phyloP scores from a whole-genome alignment of 2,888 invertebrate genomes.

The Sphaerophoria taeniata region DNA sequence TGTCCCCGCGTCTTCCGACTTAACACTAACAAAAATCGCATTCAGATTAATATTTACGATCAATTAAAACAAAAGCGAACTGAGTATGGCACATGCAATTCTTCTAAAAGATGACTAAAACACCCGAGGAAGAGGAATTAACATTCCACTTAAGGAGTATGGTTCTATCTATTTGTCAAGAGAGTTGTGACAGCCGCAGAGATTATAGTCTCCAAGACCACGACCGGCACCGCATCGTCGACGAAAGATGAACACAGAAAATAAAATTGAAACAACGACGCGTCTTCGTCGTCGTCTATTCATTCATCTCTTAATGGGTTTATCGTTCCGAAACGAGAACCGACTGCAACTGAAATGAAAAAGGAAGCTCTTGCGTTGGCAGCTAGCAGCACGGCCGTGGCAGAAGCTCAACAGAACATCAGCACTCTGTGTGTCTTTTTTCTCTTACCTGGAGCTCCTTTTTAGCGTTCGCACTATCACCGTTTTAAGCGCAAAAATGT shows the following conservation, averaged over 20 bases:
- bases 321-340: conserved; percentile 59
- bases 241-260: background rate
- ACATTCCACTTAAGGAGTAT: conserved; percentile 57
- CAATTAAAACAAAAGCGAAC: conserved; percentile 41
- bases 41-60: conserved; percentile 55
- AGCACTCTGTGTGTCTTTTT: conserved; percentile 8
- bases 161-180: conserved; percentile 70
- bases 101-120: background rate
- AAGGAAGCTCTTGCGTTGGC: conserved; percentile 16
- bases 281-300: conserved; percentile 47
- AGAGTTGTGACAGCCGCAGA: conserved; percentile 63
- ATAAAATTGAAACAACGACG: conserved; percentile 1
- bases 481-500: conserved; percentile 51
- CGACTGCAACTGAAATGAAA: conserved; percentile 39
- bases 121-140: conserved; percentile 55
- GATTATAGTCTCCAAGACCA: conserved; percentile 37
- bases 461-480: conserved; percentile 20
- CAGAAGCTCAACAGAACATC: conserved; percentile 24
- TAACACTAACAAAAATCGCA: background rate
- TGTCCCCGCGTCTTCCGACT: background rate
- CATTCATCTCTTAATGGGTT: conserved; percentile 74
- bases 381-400: background rate
- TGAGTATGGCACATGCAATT: conserved; percentile 26
- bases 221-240: conserved; percentile 26
- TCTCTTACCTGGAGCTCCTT: conserved; percentile 3